Base-by-base conservation (phyloP, 2,113 vertebrate species). In the Piaya cayana region DNA sequence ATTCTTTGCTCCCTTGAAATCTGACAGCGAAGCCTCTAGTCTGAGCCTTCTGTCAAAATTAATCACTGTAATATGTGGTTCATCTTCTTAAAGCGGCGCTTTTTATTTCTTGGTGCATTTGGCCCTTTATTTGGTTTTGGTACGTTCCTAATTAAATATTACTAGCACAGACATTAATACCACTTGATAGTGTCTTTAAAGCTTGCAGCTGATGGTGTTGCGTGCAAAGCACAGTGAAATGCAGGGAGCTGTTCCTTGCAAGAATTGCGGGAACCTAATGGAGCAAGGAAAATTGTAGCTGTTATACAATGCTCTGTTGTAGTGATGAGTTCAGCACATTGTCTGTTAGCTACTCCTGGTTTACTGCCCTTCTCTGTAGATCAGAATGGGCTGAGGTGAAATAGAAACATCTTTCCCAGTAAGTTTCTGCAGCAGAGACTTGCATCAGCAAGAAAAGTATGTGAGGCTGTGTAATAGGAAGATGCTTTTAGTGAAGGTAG, bases 1-100 rank as follows among this genome's bases (percentile, higher is more conserved):
- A 0, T 37, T 50, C 71, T 76, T 50, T 83, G 60, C 64, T 90
- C 52, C 76, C 59, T 59, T 74, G 63, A 74, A 93, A 80, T 90
- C 71, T 81, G 95, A 94, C 94, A 88, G 88, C 76, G 77, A 77
- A 92, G 68, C 71, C 47, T 94, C 90, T 70, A 34, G 50, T 88
- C 60, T 67, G 85, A 95, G 64, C 80, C 82, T 77, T 86, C 85
- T 95, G 63, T 86, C 92, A 93, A 29, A 88, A 76, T 45, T 55
- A 86, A 67, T 80, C 64, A 19, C 71, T 15, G 42, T 19, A 63
- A 86, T 10, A 13, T 6, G 45, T 63, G 47, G 75, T 8, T 81
- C 36, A 63, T 82, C 53, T 53, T 49, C 37, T 79, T 77, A 45
- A 77, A 92, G 63, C 42, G 63, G 9, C 15, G 8, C 9, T 47